A percentile compares a stretch with the other conserved stretches of the same genome.
Conservation (phyloP, 2,113 vertebrate species). For the Eretmochelys imbricata region DNA sequence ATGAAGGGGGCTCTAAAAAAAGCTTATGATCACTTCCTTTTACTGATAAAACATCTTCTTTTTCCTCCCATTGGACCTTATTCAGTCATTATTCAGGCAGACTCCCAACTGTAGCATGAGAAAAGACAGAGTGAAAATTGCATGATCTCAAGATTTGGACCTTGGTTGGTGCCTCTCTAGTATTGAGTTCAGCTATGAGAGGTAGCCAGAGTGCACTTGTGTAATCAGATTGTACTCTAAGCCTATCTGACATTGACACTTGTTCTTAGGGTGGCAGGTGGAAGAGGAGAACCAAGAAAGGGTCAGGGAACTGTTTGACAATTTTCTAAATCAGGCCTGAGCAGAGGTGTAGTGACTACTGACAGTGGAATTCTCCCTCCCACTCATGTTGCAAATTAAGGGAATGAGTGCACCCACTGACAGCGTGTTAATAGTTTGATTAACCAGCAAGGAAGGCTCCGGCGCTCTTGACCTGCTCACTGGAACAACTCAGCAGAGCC, state of each 20-base stretch:
- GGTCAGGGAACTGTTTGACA: background rate
- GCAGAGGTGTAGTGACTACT: constrained; percentile 33
- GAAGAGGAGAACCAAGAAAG: background rate
- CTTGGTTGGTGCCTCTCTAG: background rate
- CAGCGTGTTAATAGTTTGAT: background rate
- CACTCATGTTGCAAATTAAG: constrained; percentile 18
- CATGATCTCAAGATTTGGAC: background rate
- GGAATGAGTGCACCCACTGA: background rate
- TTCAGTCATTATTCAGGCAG: background rate
- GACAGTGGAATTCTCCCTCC: constrained; percentile 17
- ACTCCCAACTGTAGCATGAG: background rate
- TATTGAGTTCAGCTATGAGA: background rate
- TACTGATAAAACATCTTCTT: rapidly evolving
- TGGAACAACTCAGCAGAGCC: background rate
- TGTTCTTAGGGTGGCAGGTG: background rate
- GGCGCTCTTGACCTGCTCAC: rapidly evolving
- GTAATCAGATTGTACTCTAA: background rate
- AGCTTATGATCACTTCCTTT: background rate
- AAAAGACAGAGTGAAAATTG: background rate
- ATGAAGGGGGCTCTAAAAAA: background rate
- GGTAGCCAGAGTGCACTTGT: rapidly evolving
- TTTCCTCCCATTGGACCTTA: background rate
- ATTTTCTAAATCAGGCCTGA: constrained; percentile 46
- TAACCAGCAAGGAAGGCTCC: background rate
- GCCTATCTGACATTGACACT: background rate